Evolutionary conservation across 2,113 vertebrate species (phyloP), one percentile per base, ranked within the genome.

Genomic region (Ailurus styani): DNA sequence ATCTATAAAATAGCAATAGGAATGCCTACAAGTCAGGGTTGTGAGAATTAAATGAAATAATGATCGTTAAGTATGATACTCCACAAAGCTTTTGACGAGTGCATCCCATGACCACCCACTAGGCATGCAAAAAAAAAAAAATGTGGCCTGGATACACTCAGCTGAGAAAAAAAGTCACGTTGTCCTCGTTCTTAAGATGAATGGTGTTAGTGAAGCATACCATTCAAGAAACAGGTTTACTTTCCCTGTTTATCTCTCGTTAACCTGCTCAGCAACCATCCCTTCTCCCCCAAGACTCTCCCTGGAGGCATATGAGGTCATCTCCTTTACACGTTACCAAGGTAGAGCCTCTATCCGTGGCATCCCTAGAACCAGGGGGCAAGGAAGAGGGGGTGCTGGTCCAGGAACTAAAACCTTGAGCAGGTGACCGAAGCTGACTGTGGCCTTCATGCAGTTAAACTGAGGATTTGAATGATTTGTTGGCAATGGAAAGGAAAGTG

Each of bases 111-210:
- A 62, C 40, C 57, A 93, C 20, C 57, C 47, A 55, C 7, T 25
- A 88, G 54, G 34, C 54, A 45, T 73, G 47, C 25, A 54, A 40
- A 45, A 34, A 75, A 34, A 57, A 40, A 75, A 75, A n/a, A 17
- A 78, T 40, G 70, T 85, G 57, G 21, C 72, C 83, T 73, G 37
- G 50, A 68, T 54, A 88, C 15, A 52, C 50, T 78, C 90, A 60
- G 12, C 66, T 8, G 42, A 86, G 77, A 45, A 54, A 52, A 90
- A 84, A 62, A 54, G 7, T 18, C 52, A 25, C 27, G 25, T 75
- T 81, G 34, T 45, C 47, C 78, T 96, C 72, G 68, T 93, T 89
- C 84, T 91, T 95, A 37, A 95, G n/a, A 93, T 96, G 66, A 87
- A 37, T 78, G 66, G 54, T 89, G 42, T 70, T 60, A 72, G 55